A percentile compares a stretch with the other conserved stretches of the same genome.
Conservation (phyloP, 2,888 invertebrate species). For the Eristalis tenax region DNA sequence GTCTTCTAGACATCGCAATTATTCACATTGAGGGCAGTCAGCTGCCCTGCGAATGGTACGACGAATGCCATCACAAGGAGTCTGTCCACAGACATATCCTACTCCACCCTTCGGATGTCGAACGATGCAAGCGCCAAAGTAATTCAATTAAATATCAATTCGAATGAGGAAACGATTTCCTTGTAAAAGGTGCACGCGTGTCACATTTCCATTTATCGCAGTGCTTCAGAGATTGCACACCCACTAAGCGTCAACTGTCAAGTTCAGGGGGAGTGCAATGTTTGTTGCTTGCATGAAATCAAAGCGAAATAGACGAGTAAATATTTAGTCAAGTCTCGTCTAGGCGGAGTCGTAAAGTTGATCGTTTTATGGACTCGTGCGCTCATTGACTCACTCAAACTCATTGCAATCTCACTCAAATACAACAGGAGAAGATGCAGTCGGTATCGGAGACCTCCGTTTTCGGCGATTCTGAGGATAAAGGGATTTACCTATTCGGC, state of each 20-base stretch:
- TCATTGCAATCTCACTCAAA: background rate
- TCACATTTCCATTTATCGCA: background rate
- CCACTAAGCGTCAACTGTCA: background rate
- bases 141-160: too few species aligned
- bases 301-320: background rate
- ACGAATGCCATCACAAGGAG: too few species aligned
- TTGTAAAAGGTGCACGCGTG: too few species aligned
- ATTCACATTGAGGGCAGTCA: too few species aligned
- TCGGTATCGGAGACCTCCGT: background rate
- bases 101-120: too few species aligned
- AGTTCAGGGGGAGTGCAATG: background rate
- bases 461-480: background rate
- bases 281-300: background rate
- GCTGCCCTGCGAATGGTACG: too few species aligned
- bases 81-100: too few species aligned
- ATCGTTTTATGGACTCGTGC: background rate
- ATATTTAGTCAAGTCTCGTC: background rate
- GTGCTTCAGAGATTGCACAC: background rate
- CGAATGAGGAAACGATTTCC: background rate
- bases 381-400: background rate
- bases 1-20: too few species aligned
- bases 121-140: too few species aligned
- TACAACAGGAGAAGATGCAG: background rate
- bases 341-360: background rate
- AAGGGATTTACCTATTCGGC: background rate